These are phyloP conservation scores for Acronicta alni DNA, from an alignment of 2,888 invertebrate species.

Conservation along the genomic window DNA sequence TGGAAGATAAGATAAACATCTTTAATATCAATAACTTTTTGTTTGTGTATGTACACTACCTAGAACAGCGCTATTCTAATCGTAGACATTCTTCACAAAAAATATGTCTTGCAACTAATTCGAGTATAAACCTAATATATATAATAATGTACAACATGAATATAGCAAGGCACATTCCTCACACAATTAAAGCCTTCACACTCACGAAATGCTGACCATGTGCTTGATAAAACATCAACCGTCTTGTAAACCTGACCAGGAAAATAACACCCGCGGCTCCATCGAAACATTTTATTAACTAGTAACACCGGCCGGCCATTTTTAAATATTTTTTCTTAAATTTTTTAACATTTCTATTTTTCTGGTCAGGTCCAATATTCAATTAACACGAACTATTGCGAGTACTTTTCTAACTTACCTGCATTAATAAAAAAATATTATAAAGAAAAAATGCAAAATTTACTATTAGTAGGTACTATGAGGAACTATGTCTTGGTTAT, in stretches of 20 bases:
- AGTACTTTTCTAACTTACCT: constrained; percentile 85
- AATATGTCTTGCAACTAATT: constrained; percentile 89
- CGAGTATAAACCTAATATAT: constrained; percentile 87
- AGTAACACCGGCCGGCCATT: constrained; percentile 26
- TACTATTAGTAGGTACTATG: constrained; percentile 89
- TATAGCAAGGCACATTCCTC: constrained; percentile 90
- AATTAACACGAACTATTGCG: constrained; percentile 72
- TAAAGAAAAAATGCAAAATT: constrained; percentile 86
- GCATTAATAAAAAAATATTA: constrained; percentile 82
- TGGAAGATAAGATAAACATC: constrained; percentile 89
- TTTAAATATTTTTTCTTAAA: constrained; percentile 3
- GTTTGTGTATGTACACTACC: constrained; percentile 74
- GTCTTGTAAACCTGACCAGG: constrained; percentile 70
- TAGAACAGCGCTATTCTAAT: constrained; percentile 84
- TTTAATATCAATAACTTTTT: constrained; percentile 85
- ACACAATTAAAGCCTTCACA: constrained; percentile 86
- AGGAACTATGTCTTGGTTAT: constrained; percentile 88
- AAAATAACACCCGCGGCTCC: constrained; percentile 56
- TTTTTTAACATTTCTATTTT: constrained; percentile 55
- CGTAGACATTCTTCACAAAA: constrained; percentile 86
- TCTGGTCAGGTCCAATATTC: constrained; percentile 63
- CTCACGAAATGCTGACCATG: constrained; percentile 81
- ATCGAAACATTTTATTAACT: constrained; percentile 25
- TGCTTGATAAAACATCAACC: constrained; percentile 85
- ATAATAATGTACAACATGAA: constrained; percentile 80